Evolutionary conservation across 2,797 vertebrate genomes (phyloP).

Genomic region (Paramormyrops hopkinsi): DNA sequence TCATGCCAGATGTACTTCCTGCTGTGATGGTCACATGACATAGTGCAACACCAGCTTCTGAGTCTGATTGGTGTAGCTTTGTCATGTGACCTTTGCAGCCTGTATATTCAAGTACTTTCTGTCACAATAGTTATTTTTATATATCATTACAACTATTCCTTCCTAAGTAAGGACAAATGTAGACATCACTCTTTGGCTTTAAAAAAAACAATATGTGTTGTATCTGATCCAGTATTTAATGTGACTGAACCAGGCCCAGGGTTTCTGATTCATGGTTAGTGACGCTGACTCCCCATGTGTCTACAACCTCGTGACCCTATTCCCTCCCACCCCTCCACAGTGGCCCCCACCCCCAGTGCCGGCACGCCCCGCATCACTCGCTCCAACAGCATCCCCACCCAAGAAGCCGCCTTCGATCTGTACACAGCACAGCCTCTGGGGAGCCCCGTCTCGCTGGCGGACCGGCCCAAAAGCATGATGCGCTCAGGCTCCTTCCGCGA

Average conservation of each 20-base stretch:
- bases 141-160: background rate
- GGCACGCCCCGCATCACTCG: conserved; percentile 83
- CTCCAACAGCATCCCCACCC: conserved; percentile 94
- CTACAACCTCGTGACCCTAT: background rate
- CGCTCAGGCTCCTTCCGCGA: conserved; percentile 96
- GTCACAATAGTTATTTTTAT: background rate
- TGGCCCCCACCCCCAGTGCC: conserved; percentile 68
- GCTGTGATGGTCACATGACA: background rate
- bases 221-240: background rate
- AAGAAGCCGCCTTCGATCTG: conserved; percentile 82
- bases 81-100: background rate
- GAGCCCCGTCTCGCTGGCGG: conserved; percentile 88
- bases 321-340: conserved; percentile 46
- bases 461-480: conserved; percentile 92
- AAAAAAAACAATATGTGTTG: background rate
- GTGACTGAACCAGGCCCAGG: background rate
- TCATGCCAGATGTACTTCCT: background rate
- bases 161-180: background rate
- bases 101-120: background rate
- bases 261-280: background rate
- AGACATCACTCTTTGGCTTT: background rate
- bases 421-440: conserved; percentile 87
- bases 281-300: background rate
- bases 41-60: background rate
- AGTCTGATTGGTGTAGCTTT: background rate